Base-by-base conservation (phyloP, 2,797 vertebrate species). In the Streptopelia turtur region DNA sequence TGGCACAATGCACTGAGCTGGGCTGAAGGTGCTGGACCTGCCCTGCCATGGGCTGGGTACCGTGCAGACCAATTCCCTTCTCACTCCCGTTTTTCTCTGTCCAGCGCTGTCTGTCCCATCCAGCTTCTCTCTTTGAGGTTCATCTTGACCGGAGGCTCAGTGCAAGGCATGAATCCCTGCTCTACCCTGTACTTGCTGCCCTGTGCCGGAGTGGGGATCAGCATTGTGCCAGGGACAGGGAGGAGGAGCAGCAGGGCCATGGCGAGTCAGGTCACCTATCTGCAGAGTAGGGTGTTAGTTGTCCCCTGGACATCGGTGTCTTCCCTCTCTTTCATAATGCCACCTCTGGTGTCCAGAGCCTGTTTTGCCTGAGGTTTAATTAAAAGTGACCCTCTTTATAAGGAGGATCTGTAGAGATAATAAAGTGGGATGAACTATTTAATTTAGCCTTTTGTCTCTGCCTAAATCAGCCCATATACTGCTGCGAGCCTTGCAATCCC, bases 401-500 rank as follows among this genome's bases (percentile, higher is more conserved):
- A 78, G 45, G 31, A 55, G 63, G 37, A 25, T 77, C 43, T 63
- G 69, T 82, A 86, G 70, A 47, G 28, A 10, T 92, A 95, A 95
- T 95, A 92, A 96, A 97, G 47, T 47, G 47, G 22, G 22, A 7
- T 93, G 47, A 87, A 47, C 74, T 93, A 43, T 90, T 91, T 83
- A 82, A 77, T 52, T 90, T 76, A 59, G 76, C 33, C 24, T 59
- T 63, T 68, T 82, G 23, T 86, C 16, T 78, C 76, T 90, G 60
- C 50, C 28, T 78, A 25, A 71, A 63, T 83, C 28, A 53, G 56
- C 9, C 16, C 22, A 13, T 47, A 37, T 91, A 5, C 64, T 92
- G 53, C 64, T 75, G 21, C 1, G 3, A 78, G 41, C 41, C 43
- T 28, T 65, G 45, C 37, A 53, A 31, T 39, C 77, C 31, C 23